A percentile compares a stretch with the other conserved stretches of the same genome.
Conservation (phyloP, 2,113 vertebrate species). For the Callorhinus ursinus region DNA sequence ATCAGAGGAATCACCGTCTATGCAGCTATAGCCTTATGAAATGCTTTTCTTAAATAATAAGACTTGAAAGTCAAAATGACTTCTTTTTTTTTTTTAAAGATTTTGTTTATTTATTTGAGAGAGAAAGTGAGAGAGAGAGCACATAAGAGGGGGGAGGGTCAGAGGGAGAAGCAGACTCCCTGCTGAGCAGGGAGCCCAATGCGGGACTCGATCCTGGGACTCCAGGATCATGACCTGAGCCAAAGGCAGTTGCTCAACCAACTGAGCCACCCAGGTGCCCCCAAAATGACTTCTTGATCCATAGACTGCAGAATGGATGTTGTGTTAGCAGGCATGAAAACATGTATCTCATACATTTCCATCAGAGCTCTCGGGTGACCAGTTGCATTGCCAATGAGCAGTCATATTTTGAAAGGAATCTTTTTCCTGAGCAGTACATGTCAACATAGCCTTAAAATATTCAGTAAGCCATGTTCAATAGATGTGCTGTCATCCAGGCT, state of each 20-base stretch:
- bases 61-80: not conserved
- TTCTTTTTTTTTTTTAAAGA: not conserved
- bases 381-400: not conserved
- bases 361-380: not conserved
- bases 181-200: too few species aligned
- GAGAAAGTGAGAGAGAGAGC: too few species aligned
- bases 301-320: not conserved
- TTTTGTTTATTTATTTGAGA: too few species aligned
- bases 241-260: too few species aligned
- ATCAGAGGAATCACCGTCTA: not conserved
- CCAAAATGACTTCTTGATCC: not conserved
- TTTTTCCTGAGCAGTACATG: not conserved
- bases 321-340: not conserved
- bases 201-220: too few species aligned
- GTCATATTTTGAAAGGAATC: not conserved
- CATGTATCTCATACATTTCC: not conserved
- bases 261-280: too few species aligned
- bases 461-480: not conserved
- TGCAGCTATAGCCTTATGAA: not conserved
- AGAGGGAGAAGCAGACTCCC: too few species aligned
- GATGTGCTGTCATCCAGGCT: not conserved
- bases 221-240: too few species aligned
- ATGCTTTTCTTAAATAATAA: not conserved
- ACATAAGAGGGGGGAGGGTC: too few species aligned
- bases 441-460: not conserved